These are phyloP conservation scores for Micropoecilia bifurca DNA, from an alignment of 2,797 vertebrate species.

Conservation along the genomic window DNA sequence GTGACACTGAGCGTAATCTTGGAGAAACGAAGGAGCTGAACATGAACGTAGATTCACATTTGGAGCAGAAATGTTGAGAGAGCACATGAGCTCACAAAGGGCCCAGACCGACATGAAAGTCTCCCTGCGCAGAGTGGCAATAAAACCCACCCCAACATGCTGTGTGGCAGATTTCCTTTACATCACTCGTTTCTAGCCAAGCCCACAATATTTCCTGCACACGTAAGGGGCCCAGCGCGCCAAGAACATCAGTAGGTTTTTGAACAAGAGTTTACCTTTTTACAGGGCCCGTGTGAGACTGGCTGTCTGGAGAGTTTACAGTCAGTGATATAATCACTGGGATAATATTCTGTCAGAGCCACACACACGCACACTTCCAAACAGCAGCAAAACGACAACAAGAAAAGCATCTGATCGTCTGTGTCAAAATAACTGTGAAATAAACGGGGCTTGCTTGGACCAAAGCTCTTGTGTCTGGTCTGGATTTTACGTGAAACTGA, in stretches of 20 bases:
- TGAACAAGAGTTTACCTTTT: constrained; percentile 56
- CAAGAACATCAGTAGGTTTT: constrained; percentile 62
- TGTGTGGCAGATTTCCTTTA: constrained; percentile 60
- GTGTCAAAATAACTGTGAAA: constrained; percentile 26
- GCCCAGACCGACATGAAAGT: constrained; percentile 34
- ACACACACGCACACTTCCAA: constrained; percentile 44
- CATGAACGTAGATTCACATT: constrained; percentile 12
- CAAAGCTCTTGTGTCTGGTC: constrained; percentile 51
- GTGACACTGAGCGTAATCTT: constrained; percentile 1
- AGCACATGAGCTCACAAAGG: constrained; percentile 42
- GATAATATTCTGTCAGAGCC: constrained; percentile 38
- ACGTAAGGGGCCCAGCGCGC: constrained; percentile 50
- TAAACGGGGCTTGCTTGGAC: constrained; percentile 55
- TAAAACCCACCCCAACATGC: constrained; percentile 54
- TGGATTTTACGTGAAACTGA: constrained; percentile 73
- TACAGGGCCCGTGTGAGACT: constrained; percentile 37
- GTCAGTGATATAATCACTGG: constrained; percentile 57
- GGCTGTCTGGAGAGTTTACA: constrained; percentile 42
- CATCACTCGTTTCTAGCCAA: constrained; percentile 60
- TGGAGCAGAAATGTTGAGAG: constrained; percentile 16
- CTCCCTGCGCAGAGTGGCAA: constrained; percentile 35
- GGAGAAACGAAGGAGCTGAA: constrained; percentile 1
- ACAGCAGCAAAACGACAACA: neutral
- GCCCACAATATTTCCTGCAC: constrained; percentile 59
- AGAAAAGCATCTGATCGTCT: constrained; percentile 35